Base-by-base conservation (phyloP, 1,140 invertebrate species). In the Mesaphorura yosii region DNA sequence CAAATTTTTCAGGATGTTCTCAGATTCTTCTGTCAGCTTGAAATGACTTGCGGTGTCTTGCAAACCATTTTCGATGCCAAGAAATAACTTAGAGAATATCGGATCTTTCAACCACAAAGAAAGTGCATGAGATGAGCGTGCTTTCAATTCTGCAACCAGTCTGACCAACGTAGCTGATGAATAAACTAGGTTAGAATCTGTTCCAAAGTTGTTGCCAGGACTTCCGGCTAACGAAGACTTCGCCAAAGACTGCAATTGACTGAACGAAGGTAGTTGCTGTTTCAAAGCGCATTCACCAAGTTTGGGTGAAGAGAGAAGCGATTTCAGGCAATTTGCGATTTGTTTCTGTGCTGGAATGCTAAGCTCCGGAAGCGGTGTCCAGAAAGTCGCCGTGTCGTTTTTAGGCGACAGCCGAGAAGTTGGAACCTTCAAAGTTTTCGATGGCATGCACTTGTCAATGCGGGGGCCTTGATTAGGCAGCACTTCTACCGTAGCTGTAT, bases 141-240 rank as follows among this genome's bases (percentile, higher is more conserved):
- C 68, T 53, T 67, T 55, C 26, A 72, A 65, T 63, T 72, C 70
- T 1, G 68, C 67, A 22, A 70, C 53, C 15, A 72, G 64, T 15
- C 70, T 60, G 48, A 66, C 68, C 19, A 67, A 64, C 48, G 67
- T 65, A 54, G 69, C 68, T 41, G 58, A 50, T 34, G 41, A 40
- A 26, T 38, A 38, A n/a, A 70, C 59, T 19, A 57, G 58, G 51
- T 65, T 67, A 10, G 64, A 67, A 53, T 72, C 68, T 15, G 63
- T 63, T 34, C 44, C 55, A n/a, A n/a, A n/a, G 12, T 63, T 45
- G 26, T 66, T 64, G 7, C 70, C 51, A 14, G 61, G 45, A 22
- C 26, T 28, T 39, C 49, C 41, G 14, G 51, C 10, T n/a, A n/a
- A n/a, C n/a, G n/a, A n/a, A n/a, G n/a, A n/a, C 15, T n/a, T n/a